phyloP scores from a whole-genome alignment of 2,113 vertebrate species.

The Brachypteracias leptosomus region DNA sequence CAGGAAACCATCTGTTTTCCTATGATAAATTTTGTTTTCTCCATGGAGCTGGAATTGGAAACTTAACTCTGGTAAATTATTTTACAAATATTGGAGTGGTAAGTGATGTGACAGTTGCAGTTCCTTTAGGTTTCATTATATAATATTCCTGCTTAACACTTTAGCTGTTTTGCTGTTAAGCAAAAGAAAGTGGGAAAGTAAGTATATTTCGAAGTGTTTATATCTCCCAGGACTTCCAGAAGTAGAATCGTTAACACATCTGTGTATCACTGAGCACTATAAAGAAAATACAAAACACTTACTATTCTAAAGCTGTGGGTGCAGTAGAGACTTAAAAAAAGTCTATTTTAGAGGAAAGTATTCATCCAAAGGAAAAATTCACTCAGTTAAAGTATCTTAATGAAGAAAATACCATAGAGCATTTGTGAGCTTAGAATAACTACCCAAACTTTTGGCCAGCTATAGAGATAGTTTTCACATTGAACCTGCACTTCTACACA shows the following conservation, averaged over 20 bases:
- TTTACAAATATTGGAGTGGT: neutral
- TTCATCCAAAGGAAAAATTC: neutral
- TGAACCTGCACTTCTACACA: neutral
- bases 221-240: neutral
- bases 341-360: neutral
- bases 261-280: neutral
- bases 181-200: neutral
- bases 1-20: conserved; percentile 36
- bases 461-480: neutral
- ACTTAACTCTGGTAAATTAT: neutral
- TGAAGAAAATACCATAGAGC: neutral
- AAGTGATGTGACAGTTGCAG: neutral
- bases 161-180: neutral
- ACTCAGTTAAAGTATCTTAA: neutral
- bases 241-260: neutral
- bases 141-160: neutral
- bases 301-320: neutral
- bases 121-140: neutral
- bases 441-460: neutral
- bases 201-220: neutral
- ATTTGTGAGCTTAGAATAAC: neutral
- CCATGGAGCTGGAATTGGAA: neutral
- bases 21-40: conserved; percentile 26
- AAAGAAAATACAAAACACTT: neutral
- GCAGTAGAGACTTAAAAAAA: neutral